Conservation (phyloP, 2,113 vertebrate genomes). For the Corvus hawaiiensis region DNA sequence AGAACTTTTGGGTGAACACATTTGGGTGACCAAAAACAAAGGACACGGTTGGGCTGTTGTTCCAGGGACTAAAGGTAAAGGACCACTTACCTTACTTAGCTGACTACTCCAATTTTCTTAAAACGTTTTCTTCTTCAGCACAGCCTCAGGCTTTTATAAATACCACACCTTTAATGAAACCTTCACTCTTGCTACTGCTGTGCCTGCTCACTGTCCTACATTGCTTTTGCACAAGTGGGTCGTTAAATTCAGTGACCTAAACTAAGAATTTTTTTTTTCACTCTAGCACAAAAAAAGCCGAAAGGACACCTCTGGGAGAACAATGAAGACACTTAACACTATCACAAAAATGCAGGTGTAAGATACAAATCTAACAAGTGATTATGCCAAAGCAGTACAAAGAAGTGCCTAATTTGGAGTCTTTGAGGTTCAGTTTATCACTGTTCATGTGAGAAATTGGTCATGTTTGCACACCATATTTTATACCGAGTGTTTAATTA, state of each 20-base stretch:
- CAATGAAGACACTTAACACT: neutral
- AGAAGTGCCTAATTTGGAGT: neutral
- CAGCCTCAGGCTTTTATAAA: neutral
- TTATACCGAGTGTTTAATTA: neutral
- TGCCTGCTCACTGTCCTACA: neutral
- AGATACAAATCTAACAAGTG: neutral
- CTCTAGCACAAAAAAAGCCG: neutral
- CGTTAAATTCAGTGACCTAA: neutral
- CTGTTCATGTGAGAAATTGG: neutral
- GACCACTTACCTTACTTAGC: neutral
- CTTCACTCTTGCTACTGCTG: neutral
- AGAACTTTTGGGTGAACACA: neutral
- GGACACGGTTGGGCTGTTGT: neutral
- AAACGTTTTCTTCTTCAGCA: neutral
- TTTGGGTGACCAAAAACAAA: neutral
- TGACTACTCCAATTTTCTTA: neutral
- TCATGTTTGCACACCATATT: neutral
- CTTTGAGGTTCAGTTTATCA: neutral
- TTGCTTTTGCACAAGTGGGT: neutral
- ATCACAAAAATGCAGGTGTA: neutral
- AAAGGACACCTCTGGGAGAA: neutral
- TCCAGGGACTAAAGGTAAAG: neutral
- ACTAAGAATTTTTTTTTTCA: neutral
- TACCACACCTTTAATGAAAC: neutral
- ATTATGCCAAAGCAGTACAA: neutral